Conservation (phyloP, 1,140 invertebrate species). For the Drosophila oshimai region DNA sequence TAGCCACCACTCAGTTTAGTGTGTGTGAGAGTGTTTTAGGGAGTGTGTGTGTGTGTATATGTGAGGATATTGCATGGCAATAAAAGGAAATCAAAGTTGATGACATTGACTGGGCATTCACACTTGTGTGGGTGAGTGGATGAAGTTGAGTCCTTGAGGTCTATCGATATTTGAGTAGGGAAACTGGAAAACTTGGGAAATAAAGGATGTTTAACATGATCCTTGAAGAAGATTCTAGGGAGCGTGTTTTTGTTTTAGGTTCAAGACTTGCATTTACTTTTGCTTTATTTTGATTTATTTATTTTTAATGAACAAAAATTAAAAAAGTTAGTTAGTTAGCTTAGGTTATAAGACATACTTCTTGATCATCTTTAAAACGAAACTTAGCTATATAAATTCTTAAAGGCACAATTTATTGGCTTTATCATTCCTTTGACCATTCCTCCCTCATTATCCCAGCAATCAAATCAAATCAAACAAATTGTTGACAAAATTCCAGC, state of each 20-base stretch:
- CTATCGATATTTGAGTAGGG: constrained; percentile 6
- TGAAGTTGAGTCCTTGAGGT: constrained; percentile 7
- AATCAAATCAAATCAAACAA: constrained; percentile 77
- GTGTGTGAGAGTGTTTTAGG: not conserved
- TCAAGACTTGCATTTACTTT: too few species aligned
- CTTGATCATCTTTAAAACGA: too few species aligned
- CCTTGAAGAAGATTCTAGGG: not conserved
- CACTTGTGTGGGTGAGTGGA: constrained; percentile 18
- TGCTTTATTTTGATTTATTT: too few species aligned
- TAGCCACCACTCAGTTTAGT: constrained; percentile 12
- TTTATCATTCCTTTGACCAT: not conserved
- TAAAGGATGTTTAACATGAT: constrained; percentile 1
- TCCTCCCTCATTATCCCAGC: constrained; percentile 16
- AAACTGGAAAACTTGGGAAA: not conserved
- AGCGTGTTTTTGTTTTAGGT: too few species aligned
- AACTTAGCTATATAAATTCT: too few species aligned
- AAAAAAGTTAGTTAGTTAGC: too few species aligned
- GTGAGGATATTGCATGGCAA: constrained; percentile 1
- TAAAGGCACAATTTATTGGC: not conserved
- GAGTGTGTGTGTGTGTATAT: not conserved
- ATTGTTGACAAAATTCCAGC: constrained; percentile 74
- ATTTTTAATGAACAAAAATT: too few species aligned
- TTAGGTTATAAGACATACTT: too few species aligned
- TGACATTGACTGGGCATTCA: constrained; percentile 66
- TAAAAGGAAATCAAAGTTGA: constrained; percentile 73